Evolutionary conservation across 2,888 invertebrate genomes (phyloP).

Genomic region (Lathronympha strigana): DNA sequence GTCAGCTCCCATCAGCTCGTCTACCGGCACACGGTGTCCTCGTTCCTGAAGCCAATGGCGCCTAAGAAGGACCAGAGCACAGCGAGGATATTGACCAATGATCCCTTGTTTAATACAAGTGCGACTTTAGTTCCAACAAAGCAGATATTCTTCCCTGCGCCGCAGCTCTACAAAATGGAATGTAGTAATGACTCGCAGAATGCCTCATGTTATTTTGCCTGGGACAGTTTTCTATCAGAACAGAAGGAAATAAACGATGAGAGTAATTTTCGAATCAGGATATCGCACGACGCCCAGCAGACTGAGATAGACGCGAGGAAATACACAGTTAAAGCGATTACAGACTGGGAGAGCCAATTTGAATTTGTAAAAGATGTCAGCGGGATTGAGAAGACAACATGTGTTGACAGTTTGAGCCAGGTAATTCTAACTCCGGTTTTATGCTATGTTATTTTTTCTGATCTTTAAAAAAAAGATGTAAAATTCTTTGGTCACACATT

Average conservation of each 20-base stretch:
- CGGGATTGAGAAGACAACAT: conserved; percentile 61
- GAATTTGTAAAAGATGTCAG: conserved; percentile 60
- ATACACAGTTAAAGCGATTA: conserved; percentile 69
- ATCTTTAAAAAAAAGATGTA: too few species aligned
- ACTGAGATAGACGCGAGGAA: conserved; percentile 58
- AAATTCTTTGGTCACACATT: too few species aligned
- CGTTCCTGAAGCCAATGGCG: conserved; percentile 57
- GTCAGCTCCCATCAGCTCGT: conserved; percentile 65
- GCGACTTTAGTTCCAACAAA: conserved; percentile 80
- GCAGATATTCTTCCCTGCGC: conserved; percentile 84
- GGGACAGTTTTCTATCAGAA: conserved; percentile 63
- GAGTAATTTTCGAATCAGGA: conserved; percentile 59
- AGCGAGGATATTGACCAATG: conserved; percentile 81
- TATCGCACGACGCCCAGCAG: conserved; percentile 64
- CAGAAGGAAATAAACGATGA: conserved; percentile 56
- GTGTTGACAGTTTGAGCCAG: conserved; percentile 65
- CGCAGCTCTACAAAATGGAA: conserved; percentile 76
- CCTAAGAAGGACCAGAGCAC: conserved; percentile 80
- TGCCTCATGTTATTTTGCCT: conserved; percentile 69
- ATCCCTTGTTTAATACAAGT: conserved; percentile 83
- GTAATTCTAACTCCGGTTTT: conserved; percentile 47
- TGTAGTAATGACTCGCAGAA: conserved; percentile 65
- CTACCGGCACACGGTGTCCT: conserved; percentile 73
- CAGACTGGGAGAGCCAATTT: conserved; percentile 53
- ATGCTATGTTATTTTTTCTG: background rate